Evolutionary conservation across 1,140 invertebrate species (phyloP), one percentile per base, ranked within the genome.

Genomic region (Bursaphelenchus mucronatus): DNA sequence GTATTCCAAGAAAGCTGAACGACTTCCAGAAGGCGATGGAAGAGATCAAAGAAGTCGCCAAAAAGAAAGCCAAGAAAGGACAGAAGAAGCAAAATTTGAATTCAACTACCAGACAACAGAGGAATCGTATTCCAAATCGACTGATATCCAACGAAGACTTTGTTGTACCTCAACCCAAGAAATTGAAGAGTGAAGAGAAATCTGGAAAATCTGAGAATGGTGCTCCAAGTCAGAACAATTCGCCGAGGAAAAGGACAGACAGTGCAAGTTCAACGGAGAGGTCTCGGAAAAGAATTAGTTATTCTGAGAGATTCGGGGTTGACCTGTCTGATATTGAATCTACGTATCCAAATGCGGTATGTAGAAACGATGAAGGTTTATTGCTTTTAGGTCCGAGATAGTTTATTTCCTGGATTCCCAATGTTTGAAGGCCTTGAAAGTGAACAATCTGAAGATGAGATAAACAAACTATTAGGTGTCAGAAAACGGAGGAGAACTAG

Each of bases 31-130:
- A 9, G 17, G 63, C 63, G 13, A 15, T 64, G 3, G 61, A 64
- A 8, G 63, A 64, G 40, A 64, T 64, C 15, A 21, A 21, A 15
- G 43, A 64, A 8, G 63, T 30, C 39, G 63, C 63, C 17, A 63
- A 63, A 30, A 63, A 63, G 41, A 63, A 63, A 11, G 21, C 7
- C 43, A 61, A n/a, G 17, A n/a, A 41, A 41, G 43, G 2, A 10
- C 57, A 39, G 11, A 63, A 63, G 21, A 63, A 63, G 40, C 30
- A 41, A 3, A 11, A 11, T 17, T 63, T 8, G n/a, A 49, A 6
- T 49, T 15, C 51, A 19, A 21, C 39, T 19, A 5, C 50, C 51
- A 11, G 62, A 19, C 55, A 15, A 15, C 46, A 52, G 43, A 19
- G 63, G 41, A 63, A 59, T 15, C 13, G 57, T 44, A 39, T 59